Evolutionary conservation across 2,888 invertebrate species (phyloP).

Genomic region (Drosophila ochracea): DNA sequence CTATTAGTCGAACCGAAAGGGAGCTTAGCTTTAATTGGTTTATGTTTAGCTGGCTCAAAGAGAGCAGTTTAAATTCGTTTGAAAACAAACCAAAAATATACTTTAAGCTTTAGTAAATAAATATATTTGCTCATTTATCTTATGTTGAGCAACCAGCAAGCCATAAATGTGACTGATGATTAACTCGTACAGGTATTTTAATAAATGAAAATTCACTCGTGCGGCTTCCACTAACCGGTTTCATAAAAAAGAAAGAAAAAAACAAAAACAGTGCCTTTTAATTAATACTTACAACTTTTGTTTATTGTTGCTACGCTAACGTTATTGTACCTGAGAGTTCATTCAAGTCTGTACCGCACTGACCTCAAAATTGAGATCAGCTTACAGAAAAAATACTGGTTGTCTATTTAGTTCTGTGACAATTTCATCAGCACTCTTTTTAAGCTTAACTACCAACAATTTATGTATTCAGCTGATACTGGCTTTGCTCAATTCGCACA

Average conservation of each 20-base stretch:
- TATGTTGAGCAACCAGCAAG: background rate
- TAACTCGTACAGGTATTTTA: background rate
- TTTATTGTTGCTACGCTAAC: slow-evolving; percentile 27
- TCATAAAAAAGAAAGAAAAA: slow-evolving; percentile 5
- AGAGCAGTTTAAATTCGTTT: slow-evolving; percentile 6
- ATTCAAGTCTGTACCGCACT: slow-evolving; percentile 29
- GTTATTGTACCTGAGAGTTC: slow-evolving; percentile 5
- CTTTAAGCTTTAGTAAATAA: background rate
- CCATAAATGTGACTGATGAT: background rate
- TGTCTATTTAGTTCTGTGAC: background rate
- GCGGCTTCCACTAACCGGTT: slow-evolving; percentile 62
- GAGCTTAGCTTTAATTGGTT: background rate
- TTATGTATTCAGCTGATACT: slow-evolving; percentile 5
- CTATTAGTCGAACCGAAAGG: slow-evolving; percentile 3
- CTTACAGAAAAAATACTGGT: slow-evolving; percentile 38
- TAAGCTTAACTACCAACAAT: background rate
- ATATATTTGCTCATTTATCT: background rate
- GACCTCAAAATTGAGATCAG: slow-evolving; percentile 49
- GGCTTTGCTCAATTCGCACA: slow-evolving; percentile 35
- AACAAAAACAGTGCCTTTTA: slow-evolving; percentile 28
- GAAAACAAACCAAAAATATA: background rate
- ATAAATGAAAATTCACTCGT: slow-evolving; percentile 36
- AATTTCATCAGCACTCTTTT: background rate
- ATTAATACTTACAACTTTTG: slow-evolving; percentile 37
- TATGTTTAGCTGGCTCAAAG: background rate